Evolutionary conservation across 1,140 invertebrate genomes (phyloP), one percentile per base, ranked within the genome.

Genomic region (Nymphalis io): DNA sequence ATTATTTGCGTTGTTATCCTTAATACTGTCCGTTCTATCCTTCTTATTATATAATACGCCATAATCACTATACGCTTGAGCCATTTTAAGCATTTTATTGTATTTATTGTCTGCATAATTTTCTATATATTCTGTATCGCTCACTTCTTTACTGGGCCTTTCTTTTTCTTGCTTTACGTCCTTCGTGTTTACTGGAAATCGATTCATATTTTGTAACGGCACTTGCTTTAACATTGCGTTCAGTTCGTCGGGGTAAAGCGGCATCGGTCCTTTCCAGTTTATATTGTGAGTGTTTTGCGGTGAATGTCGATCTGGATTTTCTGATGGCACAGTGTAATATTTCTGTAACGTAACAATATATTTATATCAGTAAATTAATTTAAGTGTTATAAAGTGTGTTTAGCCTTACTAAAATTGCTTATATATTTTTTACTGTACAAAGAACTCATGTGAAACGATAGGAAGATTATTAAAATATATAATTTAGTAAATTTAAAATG

Each of bases 41-140:
- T 86, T 86, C 51, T 85, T 86, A 12, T 48, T 76, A 60, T 81
- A 74, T 3, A 90, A 20, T 0, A 90, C 87, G 18, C 88, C 88
- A 72, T 90, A 90, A 65, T 90, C 88, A 70, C 88, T 90, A 23
- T 90, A 90, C 0, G 87, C 88, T 78, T 90, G 88, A 2, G 87
- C 86, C 69, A 84, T 74, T 72, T 80, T 74, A 0, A 71, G 76
- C 60, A 88, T 72, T 64, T 77, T 88, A 39, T 83, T 72, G 62
- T 83, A 81, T 74, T 84, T 85, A 67, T 75, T 76, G 64, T 80
- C 71, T 10, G 79, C 46, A 74, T 90, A 85, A 58, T 84, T 82
- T 71, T 89, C 85, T 18, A 88, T 67, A 57, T 90, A 88, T 67
- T 90, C 79, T 0, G 81, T 73, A 48, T 90, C 88, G 23, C 70